Evolutionary conservation across 2,888 invertebrate genomes (phyloP).

Genomic region (Priocnemis perturbator): DNA sequence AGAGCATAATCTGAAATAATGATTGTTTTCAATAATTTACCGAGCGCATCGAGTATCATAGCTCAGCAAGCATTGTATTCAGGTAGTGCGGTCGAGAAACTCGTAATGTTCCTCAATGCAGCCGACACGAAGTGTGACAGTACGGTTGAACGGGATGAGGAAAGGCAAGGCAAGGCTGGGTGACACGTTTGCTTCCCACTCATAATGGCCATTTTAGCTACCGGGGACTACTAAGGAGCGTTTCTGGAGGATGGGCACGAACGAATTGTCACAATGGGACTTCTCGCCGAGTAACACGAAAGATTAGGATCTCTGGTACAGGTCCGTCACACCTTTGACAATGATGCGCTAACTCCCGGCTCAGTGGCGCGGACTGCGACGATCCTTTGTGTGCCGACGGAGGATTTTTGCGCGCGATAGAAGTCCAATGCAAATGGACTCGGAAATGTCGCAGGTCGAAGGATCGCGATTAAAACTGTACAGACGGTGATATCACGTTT

Average conservation of each 20-base stretch:
- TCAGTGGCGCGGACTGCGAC: conserved; percentile 45
- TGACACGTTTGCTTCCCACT: neutral
- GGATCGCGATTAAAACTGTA: no score
- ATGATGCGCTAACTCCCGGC: conserved; percentile 67
- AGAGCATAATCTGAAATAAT: no score
- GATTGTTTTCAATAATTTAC: no score
- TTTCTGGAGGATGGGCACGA: conserved; percentile 68
- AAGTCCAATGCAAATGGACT: neutral
- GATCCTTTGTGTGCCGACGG: neutral
- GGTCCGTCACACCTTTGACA: conserved; percentile 67
- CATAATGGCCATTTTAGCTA: conserved; percentile 57
- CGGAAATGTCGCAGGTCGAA: neutral
- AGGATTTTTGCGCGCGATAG: neutral
- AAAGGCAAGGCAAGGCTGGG: neutral
- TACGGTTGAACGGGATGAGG: conserved; percentile 21
- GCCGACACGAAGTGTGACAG: conserved; percentile 46
- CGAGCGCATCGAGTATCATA: conserved; percentile 36
- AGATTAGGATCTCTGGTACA: conserved; percentile 68
- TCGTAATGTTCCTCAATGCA: conserved; percentile 44
- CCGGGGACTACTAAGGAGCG: conserved; percentile 58
- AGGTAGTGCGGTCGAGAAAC: conserved; percentile 45
- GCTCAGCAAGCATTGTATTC: conserved; percentile 19
- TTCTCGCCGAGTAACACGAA: conserved; percentile 61
- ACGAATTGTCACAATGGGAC: conserved; percentile 58
- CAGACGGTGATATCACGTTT: no score